phyloP scores from a whole-genome alignment of 2,888 invertebrate species.

The Amphipyra berbera region DNA sequence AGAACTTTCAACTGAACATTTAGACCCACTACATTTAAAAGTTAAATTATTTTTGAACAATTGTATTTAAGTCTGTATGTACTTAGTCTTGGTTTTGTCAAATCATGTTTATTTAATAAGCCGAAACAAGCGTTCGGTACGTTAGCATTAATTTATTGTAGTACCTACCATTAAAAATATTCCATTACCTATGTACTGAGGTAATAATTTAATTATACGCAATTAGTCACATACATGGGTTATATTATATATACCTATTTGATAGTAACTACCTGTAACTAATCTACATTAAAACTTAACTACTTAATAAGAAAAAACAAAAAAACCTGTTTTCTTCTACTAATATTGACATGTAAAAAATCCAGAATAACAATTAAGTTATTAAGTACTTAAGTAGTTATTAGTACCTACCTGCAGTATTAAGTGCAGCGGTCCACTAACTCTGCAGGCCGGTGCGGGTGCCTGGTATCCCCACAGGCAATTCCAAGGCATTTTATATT shows the following conservation, averaged over 20 bases:
- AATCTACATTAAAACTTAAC: too few species aligned
- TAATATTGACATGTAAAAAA: neutral
- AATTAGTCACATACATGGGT: neutral
- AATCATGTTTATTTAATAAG: constrained; percentile 6
- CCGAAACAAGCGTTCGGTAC: neutral
- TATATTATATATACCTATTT: neutral
- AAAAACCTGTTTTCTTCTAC: constrained; percentile 3
- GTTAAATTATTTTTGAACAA: neutral
- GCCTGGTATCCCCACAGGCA: constrained; percentile 86
- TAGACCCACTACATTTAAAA: neutral
- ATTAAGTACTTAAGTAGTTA: neutral
- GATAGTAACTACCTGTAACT: neutral
- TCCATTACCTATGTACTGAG: neutral
- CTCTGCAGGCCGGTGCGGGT: constrained; percentile 82
- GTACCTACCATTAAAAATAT: neutral
- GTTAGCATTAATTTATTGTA: neutral
- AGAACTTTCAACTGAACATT: neutral
- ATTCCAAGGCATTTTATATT: constrained; percentile 84
- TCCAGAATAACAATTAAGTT: neutral
- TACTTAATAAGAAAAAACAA: constrained; percentile 4
- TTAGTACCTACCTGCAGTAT: constrained; percentile 82
- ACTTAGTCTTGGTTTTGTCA: neutral
- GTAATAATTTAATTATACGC: neutral
- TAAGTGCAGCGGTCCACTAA: constrained; percentile 82
- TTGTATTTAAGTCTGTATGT: neutral